Evolutionary conservation across 2,888 invertebrate genomes (phyloP).

Genomic region (Scotopteryx bipunctaria): DNA sequence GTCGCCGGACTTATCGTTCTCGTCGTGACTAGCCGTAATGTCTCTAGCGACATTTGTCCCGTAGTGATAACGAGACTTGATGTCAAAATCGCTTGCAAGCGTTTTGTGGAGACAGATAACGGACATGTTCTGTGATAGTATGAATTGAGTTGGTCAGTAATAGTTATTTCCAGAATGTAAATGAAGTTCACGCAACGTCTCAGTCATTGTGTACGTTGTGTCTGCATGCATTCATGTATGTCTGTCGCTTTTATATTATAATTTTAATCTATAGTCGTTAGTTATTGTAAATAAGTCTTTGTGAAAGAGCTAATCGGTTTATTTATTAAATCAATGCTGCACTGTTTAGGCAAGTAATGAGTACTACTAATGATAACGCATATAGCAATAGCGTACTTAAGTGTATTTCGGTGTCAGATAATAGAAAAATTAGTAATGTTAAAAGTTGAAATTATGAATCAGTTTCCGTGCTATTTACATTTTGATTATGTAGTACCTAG

Average conservation of each 20-base stretch:
- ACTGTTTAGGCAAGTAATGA: constrained; percentile 29
- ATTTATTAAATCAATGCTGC: constrained; percentile 33
- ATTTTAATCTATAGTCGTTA: constrained; percentile 41
- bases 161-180: constrained; percentile 19
- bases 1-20: too few species aligned
- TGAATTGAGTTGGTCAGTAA: constrained; percentile 14
- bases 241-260: constrained; percentile 29
- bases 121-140: constrained; percentile 17
- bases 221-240: constrained; percentile 25
- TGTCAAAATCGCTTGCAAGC: constrained; percentile 4
- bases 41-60: too few species aligned
- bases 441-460: neutral
- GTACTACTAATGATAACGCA: constrained; percentile 25
- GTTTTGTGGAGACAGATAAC: neutral
- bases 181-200: constrained; percentile 18
- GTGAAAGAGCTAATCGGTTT: constrained; percentile 34
- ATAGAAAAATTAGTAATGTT: constrained; percentile 4
- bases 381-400: constrained; percentile 42
- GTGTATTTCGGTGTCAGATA: constrained; percentile 20
- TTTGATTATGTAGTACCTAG: neutral
- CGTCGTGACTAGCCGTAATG: too few species aligned
- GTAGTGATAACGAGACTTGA: neutral
- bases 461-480: neutral
- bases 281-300: constrained; percentile 49
- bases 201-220: constrained; percentile 21